These are phyloP conservation scores for Alsophila aescularia DNA, from an alignment of 2,888 invertebrate species.

Conservation along the genomic window DNA sequence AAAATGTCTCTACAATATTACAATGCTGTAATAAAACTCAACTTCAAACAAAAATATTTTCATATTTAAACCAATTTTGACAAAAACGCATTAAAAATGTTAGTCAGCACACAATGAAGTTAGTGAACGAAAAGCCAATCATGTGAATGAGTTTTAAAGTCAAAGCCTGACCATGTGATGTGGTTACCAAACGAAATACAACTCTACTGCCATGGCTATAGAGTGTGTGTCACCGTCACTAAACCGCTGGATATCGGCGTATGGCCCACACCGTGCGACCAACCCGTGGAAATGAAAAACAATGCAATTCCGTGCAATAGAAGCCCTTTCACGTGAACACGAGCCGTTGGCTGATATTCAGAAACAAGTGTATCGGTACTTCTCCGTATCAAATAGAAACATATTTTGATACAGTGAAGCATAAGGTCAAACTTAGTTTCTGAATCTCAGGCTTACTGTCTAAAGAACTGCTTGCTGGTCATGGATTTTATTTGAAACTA, in stretches of 20 bases:
- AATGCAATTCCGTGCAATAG: slow-evolving; percentile 61
- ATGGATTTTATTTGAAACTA: not conserved
- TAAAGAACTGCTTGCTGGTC: not conserved
- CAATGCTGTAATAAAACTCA: not conserved
- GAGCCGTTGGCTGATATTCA: no score
- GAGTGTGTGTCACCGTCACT: slow-evolving; percentile 60
- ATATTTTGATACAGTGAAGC: no score
- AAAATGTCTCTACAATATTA: no score
- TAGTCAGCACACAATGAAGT: slow-evolving; percentile 16
- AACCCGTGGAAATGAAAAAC: no score
- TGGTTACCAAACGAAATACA: slow-evolving; percentile 27
- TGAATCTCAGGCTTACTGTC: no score
- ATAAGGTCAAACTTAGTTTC: no score
- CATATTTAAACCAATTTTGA: not conserved
- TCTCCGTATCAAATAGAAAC: no score
- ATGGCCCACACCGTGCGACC: slow-evolving; percentile 56
- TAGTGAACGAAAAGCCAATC: slow-evolving; percentile 31
- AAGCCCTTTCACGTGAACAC: slow-evolving; percentile 54
- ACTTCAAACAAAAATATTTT: not conserved
- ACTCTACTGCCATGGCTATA: slow-evolving; percentile 41
- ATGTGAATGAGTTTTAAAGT: slow-evolving; percentile 11
- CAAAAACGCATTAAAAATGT: slow-evolving; percentile 3
- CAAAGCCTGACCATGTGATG: slow-evolving; percentile 6
- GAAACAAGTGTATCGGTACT: no score
- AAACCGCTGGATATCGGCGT: slow-evolving; percentile 50